Conservation (phyloP, 2,113 vertebrate genomes). For the Proteles cristata region DNA sequence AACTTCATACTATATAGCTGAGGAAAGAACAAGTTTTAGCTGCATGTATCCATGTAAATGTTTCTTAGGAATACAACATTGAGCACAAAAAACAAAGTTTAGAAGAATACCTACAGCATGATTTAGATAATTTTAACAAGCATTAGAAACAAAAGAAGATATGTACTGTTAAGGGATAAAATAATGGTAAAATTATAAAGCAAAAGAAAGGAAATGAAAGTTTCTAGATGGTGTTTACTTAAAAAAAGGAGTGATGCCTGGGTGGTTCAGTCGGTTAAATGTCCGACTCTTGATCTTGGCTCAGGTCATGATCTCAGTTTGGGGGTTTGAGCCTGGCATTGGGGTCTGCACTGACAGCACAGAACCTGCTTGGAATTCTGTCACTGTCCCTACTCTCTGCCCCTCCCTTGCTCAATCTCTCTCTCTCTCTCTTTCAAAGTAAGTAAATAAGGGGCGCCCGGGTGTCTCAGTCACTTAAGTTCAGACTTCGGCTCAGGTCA, state of each 20-base stretch:
- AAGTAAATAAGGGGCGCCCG: too few relatives aligned
- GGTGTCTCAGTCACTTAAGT: too few relatives aligned
- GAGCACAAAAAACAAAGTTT: not conserved
- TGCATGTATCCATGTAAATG: not conserved
- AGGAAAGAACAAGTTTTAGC: constrained; percentile 2
- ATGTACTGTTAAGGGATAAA: not conserved
- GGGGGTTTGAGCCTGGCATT: too few relatives aligned
- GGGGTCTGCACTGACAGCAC: too few relatives aligned
- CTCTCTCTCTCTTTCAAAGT: too few relatives aligned
- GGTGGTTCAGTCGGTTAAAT: too few relatives aligned
- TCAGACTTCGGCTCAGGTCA: too few relatives aligned
- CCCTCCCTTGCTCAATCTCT: too few relatives aligned
- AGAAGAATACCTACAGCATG: not conserved
- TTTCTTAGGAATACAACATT: not conserved
- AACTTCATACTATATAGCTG: not conserved
- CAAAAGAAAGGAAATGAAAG: not conserved
- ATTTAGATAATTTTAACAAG: not conserved
- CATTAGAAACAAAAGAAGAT: not conserved
- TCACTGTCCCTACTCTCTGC: too few relatives aligned
- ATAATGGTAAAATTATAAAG: not conserved
- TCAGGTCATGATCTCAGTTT: too few relatives aligned
- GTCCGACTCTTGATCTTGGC: too few relatives aligned
- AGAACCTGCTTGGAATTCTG: too few relatives aligned
- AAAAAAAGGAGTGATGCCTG: not conserved
- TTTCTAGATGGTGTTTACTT: not conserved